Base-by-base conservation (phyloP, 2,113 vertebrate species). In the Zosterops borbonicus region DNA sequence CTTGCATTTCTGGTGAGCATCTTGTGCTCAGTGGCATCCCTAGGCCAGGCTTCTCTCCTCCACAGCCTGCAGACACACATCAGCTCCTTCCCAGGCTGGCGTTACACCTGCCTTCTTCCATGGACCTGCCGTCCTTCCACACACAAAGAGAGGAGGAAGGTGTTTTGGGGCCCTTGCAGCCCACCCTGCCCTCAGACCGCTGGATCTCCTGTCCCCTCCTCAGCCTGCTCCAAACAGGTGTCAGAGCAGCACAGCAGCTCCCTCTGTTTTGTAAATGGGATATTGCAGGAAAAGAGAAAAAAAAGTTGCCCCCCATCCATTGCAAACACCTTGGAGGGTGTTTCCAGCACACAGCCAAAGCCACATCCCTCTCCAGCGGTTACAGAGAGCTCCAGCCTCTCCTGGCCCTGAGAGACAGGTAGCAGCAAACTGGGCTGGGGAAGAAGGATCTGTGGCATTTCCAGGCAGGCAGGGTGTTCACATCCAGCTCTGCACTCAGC, bases 201-300 rank as follows among this genome's bases (percentile, higher is more conserved):
- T 25, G 21, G 50, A 88, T 50, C 55, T 92, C 78, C 42, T 55
- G 62, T 49, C 28, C 69, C 41, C 60, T 89, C 62, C 56, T 12
- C 69, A 55, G 69, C 74, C 62, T 0, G 1, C 67, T 83, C 53
- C 64, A 42, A 39, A 55, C 76, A 75, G 91, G 93, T 91, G 65
- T 42, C 67, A 90, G 80, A 89, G 84, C 90, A 96, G 96, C 90
- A 90, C 87, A 64, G 91, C 90, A 92, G 95, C 94, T 96, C 96
- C 94, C 93, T 93, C 96, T 97, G 90, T 96, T 94, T 94, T 65
- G 73, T 82, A 79, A 71, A 56, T 9, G 29, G 37, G 79, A 94
- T 81, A 96, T 22, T 97, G 73, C 95, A 95, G 82, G 23, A 42
- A 31, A 52, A 33, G 14, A 39, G 56, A 21, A n/a, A 73, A 39